These are phyloP conservation scores for Drosophila colorata DNA, from an alignment of 2,888 invertebrate genomes.

Conservation along the genomic window DNA sequence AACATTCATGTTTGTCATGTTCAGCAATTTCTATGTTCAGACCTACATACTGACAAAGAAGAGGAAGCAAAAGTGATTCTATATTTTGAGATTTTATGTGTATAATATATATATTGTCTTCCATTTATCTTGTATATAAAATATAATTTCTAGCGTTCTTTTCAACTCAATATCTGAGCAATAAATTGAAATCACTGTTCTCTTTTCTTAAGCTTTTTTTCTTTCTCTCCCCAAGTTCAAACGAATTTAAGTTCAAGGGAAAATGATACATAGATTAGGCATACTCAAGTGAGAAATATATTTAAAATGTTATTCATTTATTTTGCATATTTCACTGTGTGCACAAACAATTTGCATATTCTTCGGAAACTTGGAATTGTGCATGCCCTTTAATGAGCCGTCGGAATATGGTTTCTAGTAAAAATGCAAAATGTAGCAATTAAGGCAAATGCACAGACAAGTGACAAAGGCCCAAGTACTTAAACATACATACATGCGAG, in stretches of 20 bases:
- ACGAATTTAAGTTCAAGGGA: too few species aligned
- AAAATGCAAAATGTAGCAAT: slow-evolving; percentile 64
- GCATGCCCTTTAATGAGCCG: slow-evolving; percentile 33
- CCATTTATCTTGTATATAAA: too few species aligned
- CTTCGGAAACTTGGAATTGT: slow-evolving; percentile 5
- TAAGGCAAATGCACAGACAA: slow-evolving; percentile 55
- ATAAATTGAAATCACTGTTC: too few species aligned
- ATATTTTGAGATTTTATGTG: neutral
- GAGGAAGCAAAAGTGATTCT: neutral
- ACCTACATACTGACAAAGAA: slow-evolving; percentile 30
- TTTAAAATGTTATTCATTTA: too few species aligned
- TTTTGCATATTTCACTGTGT: neutral
- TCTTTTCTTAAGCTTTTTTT: too few species aligned
- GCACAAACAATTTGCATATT: neutral
- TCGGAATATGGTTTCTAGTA: slow-evolving; percentile 23
- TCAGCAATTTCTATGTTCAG: slow-evolving; percentile 50
- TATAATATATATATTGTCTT: too few species aligned
- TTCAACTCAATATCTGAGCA: too few species aligned
- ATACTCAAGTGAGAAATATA: too few species aligned
- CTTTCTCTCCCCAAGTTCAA: too few species aligned
- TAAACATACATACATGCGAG: slow-evolving; percentile 8
- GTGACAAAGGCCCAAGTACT: slow-evolving; percentile 57
- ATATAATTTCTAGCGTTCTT: too few species aligned
- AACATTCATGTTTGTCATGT: slow-evolving; percentile 44
- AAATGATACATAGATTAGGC: too few species aligned